phyloP scores from a whole-genome alignment of 2,113 vertebrate genomes.

The Thalassoma bifasciatum region DNA sequence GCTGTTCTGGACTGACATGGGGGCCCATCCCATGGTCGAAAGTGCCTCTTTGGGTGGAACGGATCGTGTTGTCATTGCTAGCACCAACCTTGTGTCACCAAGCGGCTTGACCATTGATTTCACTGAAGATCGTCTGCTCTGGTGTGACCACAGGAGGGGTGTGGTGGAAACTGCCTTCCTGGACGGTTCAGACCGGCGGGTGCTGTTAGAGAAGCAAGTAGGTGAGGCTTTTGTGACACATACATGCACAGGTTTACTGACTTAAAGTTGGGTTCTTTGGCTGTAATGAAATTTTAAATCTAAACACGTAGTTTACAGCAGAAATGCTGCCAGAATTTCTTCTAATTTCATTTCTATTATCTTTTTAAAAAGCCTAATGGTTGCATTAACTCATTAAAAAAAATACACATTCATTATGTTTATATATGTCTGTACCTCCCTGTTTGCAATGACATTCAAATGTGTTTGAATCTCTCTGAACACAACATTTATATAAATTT shows the following conservation, averaged over 20 bases:
- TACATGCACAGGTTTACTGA: slow-evolving; percentile 9
- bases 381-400: no score
- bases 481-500: not conserved
- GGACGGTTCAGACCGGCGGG: slow-evolving; percentile 88
- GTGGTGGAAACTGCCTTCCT: slow-evolving; percentile 87
- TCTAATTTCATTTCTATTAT: no score
- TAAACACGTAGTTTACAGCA: no score
- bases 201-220: slow-evolving; percentile 92
- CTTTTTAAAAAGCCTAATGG: no score
- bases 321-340: no score
- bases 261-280: not conserved
- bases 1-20: slow-evolving; percentile 93
- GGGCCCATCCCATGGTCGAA: slow-evolving; percentile 85
- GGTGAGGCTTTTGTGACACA: slow-evolving; percentile 88
- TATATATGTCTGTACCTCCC: no score
- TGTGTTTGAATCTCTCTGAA: no score
- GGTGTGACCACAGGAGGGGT: slow-evolving; percentile 88
- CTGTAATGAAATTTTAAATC: no score
- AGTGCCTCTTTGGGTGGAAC: slow-evolving; percentile 87
- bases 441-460: no score
- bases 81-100: slow-evolving; percentile 84
- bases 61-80: slow-evolving; percentile 80
- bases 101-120: slow-evolving; percentile 91
- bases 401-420: no score
- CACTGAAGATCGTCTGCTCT: slow-evolving; percentile 86